A percentile compares a stretch with the other conserved stretches of the same genome.
Conservation (phyloP, 2,113 vertebrate species). For the Platichthys flesus region DNA sequence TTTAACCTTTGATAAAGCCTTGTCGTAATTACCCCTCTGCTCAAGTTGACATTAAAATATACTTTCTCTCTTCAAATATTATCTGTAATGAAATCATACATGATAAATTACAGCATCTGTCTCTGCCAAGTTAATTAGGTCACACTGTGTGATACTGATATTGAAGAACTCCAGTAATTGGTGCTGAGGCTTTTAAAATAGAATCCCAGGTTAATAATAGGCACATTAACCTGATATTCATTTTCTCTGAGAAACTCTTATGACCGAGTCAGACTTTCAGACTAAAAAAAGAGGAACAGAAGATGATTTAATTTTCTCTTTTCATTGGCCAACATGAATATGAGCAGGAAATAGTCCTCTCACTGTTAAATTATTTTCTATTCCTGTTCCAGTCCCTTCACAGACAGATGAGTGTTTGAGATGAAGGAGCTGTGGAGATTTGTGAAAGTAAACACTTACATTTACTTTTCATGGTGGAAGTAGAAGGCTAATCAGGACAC, state of each 20-base stretch:
- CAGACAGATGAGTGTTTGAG: slow-evolving; percentile 12
- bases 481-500: too few relatives aligned
- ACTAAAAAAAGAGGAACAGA: neutral
- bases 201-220: slow-evolving; percentile 65
- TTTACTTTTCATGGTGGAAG: neutral
- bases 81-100: slow-evolving; percentile 48
- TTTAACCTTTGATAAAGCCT: slow-evolving; percentile 2
- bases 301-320: slow-evolving; percentile 5
- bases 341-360: slow-evolving; percentile 20
- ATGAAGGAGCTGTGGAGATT: neutral
- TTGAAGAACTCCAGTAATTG: slow-evolving; percentile 38
- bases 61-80: slow-evolving; percentile 57
- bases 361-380: slow-evolving; percentile 25
- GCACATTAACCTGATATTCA: slow-evolving; percentile 52
- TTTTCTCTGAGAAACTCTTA: slow-evolving; percentile 51
- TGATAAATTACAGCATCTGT: slow-evolving; percentile 47
- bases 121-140: slow-evolving; percentile 63
- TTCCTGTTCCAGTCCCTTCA: slow-evolving; percentile 30
- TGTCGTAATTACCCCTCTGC: slow-evolving; percentile 5
- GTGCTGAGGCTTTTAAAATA: slow-evolving; percentile 64
- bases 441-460: slow-evolving; percentile 13
- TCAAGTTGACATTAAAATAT: slow-evolving; percentile 12
- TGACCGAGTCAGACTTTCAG: slow-evolving; percentile 30
- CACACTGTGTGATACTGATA: slow-evolving; percentile 37
- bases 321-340: neutral